Evolutionary conservation across 2,113 vertebrate genomes (phyloP).

Genomic region (Brachypteracias leptosomus): DNA sequence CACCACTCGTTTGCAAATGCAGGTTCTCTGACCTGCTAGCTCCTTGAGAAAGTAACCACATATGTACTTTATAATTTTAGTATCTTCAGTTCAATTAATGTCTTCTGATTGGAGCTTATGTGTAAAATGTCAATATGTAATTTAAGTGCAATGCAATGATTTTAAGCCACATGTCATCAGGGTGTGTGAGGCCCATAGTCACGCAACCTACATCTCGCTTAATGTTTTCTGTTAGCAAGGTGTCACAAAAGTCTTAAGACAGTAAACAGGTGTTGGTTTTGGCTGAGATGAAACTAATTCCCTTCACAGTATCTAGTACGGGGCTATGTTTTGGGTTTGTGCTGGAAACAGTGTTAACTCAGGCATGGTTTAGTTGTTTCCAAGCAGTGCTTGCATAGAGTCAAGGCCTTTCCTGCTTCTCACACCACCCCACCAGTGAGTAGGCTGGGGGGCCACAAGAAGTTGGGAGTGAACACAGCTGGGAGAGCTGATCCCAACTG

Average conservation of each 20-base stretch:
- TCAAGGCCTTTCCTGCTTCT: neutral
- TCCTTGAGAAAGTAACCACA: neutral
- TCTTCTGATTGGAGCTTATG: neutral
- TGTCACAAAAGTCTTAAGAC: neutral
- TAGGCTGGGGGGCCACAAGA: neutral
- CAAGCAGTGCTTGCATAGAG: neutral
- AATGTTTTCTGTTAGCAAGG: neutral
- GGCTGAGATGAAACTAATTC: neutral
- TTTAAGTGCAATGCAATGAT: neutral
- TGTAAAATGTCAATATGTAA: neutral
- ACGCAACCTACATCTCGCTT: neutral
- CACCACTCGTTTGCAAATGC: neutral
- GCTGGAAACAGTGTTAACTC: neutral
- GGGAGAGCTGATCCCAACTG: neutral
- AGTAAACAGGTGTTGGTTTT: neutral
- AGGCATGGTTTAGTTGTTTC: neutral
- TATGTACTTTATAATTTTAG: neutral
- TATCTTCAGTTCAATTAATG: neutral
- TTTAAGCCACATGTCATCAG: neutral
- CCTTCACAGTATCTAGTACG: neutral
- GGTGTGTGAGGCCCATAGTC: neutral
- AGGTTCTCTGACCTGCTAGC: neutral
- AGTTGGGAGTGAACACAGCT: neutral
- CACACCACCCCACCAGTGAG: neutral
- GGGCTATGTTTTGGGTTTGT: no score